phyloP scores from a whole-genome alignment of 53 echinoderm and acorn worm genomes.

The Astropecten irregularis region DNA sequence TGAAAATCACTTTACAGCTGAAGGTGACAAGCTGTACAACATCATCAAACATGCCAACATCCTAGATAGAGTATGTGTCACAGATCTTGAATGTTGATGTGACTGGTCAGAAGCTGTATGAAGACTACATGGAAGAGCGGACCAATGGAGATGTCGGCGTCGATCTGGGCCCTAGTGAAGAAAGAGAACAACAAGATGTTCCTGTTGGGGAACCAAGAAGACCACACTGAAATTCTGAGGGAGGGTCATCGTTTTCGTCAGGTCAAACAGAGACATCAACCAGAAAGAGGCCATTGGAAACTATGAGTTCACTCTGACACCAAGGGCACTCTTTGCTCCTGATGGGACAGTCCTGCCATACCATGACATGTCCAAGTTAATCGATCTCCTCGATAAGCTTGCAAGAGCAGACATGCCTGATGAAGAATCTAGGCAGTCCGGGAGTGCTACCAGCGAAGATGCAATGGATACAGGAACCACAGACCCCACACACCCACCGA shows the following conservation, averaged over 20 bases:
- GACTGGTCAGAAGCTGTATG: slow-evolving; percentile 51
- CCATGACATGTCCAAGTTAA: slow-evolving; percentile 32
- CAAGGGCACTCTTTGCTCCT: slow-evolving; percentile 59
- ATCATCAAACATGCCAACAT: slow-evolving; percentile 56
- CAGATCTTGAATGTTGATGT: slow-evolving; percentile 56
- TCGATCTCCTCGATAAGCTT: slow-evolving; percentile 8
- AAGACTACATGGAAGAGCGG: slow-evolving; percentile 40
- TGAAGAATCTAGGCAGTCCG: too few relatives aligned
- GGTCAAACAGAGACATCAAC: too few relatives aligned
- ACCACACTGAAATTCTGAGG: neutral
- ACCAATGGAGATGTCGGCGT: slow-evolving; percentile 49
- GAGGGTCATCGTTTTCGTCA: too few relatives aligned
- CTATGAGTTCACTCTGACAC: slow-evolving; percentile 52
- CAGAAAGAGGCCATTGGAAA: too few relatives aligned
- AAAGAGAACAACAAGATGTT: slow-evolving; percentile 56
- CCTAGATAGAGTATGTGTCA: slow-evolving; percentile 53
- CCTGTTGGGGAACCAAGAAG: too few relatives aligned
- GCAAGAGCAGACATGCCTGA: neutral
- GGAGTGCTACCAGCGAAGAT: too few relatives aligned
- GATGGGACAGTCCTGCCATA: slow-evolving; percentile 48
- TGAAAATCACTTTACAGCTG: slow-evolving; percentile 57
- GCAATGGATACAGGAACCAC: too few relatives aligned
- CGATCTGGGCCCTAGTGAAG: slow-evolving; percentile 64
- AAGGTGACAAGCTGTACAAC: too few relatives aligned
- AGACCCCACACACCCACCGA: too few relatives aligned